Evolutionary conservation across 2,797 vertebrate species (phyloP).

Genomic region (Channa striata): DNA sequence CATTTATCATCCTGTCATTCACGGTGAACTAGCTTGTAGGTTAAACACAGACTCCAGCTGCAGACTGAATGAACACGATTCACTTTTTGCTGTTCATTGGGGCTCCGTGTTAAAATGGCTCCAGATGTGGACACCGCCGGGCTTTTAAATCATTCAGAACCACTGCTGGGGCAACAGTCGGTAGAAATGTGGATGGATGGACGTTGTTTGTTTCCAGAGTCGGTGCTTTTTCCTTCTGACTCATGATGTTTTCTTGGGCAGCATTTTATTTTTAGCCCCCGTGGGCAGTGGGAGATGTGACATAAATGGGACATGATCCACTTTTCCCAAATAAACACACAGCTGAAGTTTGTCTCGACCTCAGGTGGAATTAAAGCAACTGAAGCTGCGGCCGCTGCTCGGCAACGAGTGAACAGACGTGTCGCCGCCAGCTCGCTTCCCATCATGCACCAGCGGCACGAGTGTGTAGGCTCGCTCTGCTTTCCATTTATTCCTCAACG

Average conservation of each 20-base stretch:
- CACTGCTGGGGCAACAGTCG: neutral
- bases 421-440: conserved; percentile 22
- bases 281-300: neutral
- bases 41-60: conserved; percentile 18
- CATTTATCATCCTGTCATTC: conserved; percentile 5
- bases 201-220: neutral
- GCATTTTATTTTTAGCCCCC: conserved; percentile 7
- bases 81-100: too few species aligned
- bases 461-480: conserved; percentile 47
- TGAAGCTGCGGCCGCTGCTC: conserved; percentile 6
- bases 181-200: neutral
- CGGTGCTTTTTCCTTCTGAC: neutral
- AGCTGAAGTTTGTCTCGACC: conserved; percentile 9
- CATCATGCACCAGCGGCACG: conserved; percentile 46
- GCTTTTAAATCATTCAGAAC: neutral
- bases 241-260: neutral
- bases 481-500: conserved; percentile 37
- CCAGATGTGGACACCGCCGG: neutral
- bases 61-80: neutral
- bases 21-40: neutral
- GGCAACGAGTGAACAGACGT: conserved; percentile 7
- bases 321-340: conserved; percentile 17
- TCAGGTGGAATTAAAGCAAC: conserved; percentile 11
- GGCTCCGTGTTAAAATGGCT: too few species aligned
- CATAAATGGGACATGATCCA: conserved; percentile 24